Base-by-base conservation (phyloP, 2,888 invertebrate species). In the Didymodactylos carnosus region DNA sequence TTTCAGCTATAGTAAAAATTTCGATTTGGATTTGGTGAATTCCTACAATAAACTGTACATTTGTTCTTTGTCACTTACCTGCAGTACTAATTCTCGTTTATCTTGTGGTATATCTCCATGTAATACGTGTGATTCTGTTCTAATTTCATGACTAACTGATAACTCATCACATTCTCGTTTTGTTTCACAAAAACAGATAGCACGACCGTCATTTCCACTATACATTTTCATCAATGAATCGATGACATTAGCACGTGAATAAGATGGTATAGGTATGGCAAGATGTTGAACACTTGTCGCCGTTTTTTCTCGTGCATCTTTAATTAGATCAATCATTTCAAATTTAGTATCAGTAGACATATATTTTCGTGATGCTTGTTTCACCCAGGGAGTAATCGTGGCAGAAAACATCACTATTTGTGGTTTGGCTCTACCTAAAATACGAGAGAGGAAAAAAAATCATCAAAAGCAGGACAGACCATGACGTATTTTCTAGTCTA, bases 341-440 rank as follows among this genome's bases (percentile, higher is more conserved):
- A 77, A 76, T 72, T 79, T 76, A 40, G 23, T 40, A n/a, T 76
- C 73, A 35, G 80, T 77, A 10, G 77, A 75, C 78, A 82, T 79
- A 77, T 82, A 82, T 73, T 80, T 80, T 73, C 76, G 78, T 39
- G 81, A 80, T 14, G 80, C 80, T 27, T 78, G 72, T 39, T 79
- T 77, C 11, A 82, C 81, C 82, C 82, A 83, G 19, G 75, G 73
- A 1, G 83, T 82, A 73, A 82, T 76, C 3, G 83, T 83, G 39
- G 83, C 83, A 7, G 83, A 82, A 76, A 82, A 83, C 62, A 83
- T 76, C 73, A 83, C 76, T 0, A 82, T 82, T 78, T 83, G 83
- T 46, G 83, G 76, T 71, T 49, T 73, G 25, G n/a, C n/a, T n/a
- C n/a, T n/a, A n/a, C n/a, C n/a, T n/a, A n/a, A n/a, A n/a, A n/a